phyloP scores from a whole-genome alignment of 2,797 vertebrate genomes.

The Oreochromis mossambicus region DNA sequence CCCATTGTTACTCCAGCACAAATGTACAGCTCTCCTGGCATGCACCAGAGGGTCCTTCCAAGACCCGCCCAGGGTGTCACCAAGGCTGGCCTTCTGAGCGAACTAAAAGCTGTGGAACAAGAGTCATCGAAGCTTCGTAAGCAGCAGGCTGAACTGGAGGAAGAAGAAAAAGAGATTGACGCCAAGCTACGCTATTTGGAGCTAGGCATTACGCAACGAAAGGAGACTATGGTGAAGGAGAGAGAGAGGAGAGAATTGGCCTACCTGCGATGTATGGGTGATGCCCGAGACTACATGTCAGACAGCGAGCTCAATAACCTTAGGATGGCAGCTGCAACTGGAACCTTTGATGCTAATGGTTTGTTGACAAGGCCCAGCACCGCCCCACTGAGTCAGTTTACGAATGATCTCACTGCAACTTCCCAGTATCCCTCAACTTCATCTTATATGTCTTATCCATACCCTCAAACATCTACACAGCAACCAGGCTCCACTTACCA shows the following conservation, averaged over 20 bases:
- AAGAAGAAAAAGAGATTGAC: slow-evolving; percentile 99
- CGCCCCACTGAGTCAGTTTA: slow-evolving; percentile 82
- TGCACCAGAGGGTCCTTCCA: slow-evolving; percentile 83
- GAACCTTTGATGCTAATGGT: slow-evolving; percentile 77
- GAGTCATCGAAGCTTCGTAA: slow-evolving; percentile 97
- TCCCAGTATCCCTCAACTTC: slow-evolving; percentile 80
- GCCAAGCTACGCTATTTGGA: slow-evolving; percentile 97
- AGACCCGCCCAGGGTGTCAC: slow-evolving; percentile 82
- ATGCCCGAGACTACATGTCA: slow-evolving; percentile 93
- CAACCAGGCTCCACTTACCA: slow-evolving; percentile 80
- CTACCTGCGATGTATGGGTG: slow-evolving; percentile 87
- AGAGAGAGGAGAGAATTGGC: slow-evolving; percentile 86
- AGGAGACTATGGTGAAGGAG: slow-evolving; percentile 94
- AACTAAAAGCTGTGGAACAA: slow-evolving; percentile 95
- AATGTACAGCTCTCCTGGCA: slow-evolving; percentile 86
- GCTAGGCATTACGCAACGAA: slow-evolving; percentile 93
- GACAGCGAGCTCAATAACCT: slow-evolving; percentile 97
- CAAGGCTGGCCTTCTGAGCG: slow-evolving; percentile 91
- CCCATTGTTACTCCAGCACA: slow-evolving; percentile 90
- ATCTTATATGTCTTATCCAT: slow-evolving; percentile 84
- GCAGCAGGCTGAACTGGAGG: slow-evolving; percentile 96
- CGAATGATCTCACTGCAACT: slow-evolving; percentile 74
- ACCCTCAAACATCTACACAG: slow-evolving; percentile 79
- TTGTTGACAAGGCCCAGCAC: slow-evolving; percentile 80
- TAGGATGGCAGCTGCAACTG: slow-evolving; percentile 74